Percentiles rank a stretch among this genome's conserved stretches.
Evolutionary conservation across 2,113 vertebrate species (phyloP).

Genomic region (Amblyopsis rosae): DNA sequence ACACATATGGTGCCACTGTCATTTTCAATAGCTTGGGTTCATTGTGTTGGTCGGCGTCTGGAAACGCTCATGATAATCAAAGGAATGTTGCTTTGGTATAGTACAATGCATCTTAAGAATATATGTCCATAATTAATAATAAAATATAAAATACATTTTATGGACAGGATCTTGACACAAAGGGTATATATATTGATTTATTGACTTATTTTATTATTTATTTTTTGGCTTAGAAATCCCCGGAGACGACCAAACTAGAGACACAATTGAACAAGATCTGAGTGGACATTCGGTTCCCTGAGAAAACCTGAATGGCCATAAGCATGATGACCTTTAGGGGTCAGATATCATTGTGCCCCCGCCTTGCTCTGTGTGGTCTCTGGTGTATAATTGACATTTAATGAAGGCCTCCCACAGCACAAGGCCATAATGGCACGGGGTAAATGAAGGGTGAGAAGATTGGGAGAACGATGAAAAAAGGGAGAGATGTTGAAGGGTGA

Average conservation of each 20-base stretch:
- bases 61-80: background rate
- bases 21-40: background rate
- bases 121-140: background rate
- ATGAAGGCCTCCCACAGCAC: conserved; percentile 74
- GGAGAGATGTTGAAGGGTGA: conserved; percentile 21
- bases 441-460: conserved; percentile 42
- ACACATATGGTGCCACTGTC: conserved; percentile 20
- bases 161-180: too few species aligned
- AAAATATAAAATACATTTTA: too few species aligned
- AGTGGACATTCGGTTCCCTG: conserved; percentile 53
- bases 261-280: background rate
- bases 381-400: conserved; percentile 81
- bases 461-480: conserved; percentile 33
- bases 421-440: conserved; percentile 60
- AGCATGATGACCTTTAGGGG: conserved; percentile 74
- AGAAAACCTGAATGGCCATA: conserved; percentile 61
- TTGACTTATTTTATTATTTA: background rate
- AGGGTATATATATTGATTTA: too few species aligned
- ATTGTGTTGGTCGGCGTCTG: background rate
- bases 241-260: background rate
- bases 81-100: background rate
- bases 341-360: conserved; percentile 76
- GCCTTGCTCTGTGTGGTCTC: conserved; percentile 73
- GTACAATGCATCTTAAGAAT: background rate
- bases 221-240: background rate